Evolutionary conservation across 2,888 invertebrate species (phyloP), one percentile per base, ranked within the genome.

Genomic region (Liopterus haemorrhoidalis): DNA sequence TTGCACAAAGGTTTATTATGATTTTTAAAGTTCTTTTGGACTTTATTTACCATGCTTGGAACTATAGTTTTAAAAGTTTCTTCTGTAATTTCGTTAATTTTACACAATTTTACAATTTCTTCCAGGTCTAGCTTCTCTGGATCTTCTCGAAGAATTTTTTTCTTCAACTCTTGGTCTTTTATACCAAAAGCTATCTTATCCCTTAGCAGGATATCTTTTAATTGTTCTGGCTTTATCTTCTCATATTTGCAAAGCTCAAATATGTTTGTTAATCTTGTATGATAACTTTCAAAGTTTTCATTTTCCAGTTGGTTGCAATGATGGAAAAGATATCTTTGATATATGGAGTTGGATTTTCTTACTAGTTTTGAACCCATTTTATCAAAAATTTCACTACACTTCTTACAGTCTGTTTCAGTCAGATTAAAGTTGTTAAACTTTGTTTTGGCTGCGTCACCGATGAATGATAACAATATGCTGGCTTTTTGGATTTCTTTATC

Each of bases 21-120:
- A 3, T 12, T 32, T 16, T 32, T 16, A 12, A 16, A 15, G 16
- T 15, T 32, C 15, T 20, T 35, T n/a, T n/a, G n/a, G n/a, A n/a
- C n/a, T 11, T 35, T 35, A 14, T 35, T 35, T 6, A 35, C 35
- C 21, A 21, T 20, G 9, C 21, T 19, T 6, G 18, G n/a, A 20
- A 20, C 35, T 8, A n/a, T n/a, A n/a, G 20, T 35, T 5, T 35
- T 35, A n/a, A 19, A n/a, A 18, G 18, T 6, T 19, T 20, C n/a
- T 20, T 35, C 37, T 11, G 24, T 37, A 15, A 37, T 21, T 15
- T 37, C 37, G 24, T 24, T 37, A n/a, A 24, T 15, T 37, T 24
- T 37, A 21, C 37, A 37, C 16, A 15, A 22, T 6, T 37, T 9
- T 37, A 19, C 14, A 4, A 37, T 9, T 5, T 37, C 19, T 4